These are phyloP conservation scores for Drosophila prostipennis DNA, from an alignment of 2,888 invertebrate genomes.

Conservation along the genomic window DNA sequence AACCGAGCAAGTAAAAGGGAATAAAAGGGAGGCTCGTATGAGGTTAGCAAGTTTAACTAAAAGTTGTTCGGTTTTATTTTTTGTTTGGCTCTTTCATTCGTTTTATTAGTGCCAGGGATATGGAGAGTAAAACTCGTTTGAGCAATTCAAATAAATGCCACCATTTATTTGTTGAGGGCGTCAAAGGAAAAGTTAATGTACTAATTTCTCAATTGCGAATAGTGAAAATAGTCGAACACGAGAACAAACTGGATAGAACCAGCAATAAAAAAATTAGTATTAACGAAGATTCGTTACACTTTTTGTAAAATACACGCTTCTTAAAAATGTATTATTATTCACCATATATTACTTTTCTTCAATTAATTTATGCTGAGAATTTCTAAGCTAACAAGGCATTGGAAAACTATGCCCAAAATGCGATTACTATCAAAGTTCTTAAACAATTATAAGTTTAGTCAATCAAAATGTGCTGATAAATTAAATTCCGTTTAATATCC, in stretches of 20 bases:
- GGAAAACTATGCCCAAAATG: not conserved
- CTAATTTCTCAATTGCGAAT: conserved; percentile 82
- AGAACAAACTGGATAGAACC: conserved; percentile 3
- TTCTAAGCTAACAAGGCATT: not conserved
- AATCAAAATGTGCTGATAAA: conserved; percentile 15
- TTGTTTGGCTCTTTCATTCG: conserved; percentile 23
- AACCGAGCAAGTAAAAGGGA: conserved; percentile 41
- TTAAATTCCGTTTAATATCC: conserved; percentile 32
- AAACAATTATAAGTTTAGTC: conserved; percentile 4
- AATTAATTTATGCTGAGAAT: not conserved
- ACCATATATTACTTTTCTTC: too few species aligned
- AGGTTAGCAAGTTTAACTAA: conserved; percentile 59
- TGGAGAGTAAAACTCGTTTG: conserved; percentile 58
- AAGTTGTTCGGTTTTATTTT: conserved; percentile 54
- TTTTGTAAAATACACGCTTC: not conserved
- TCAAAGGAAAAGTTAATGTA: conserved; percentile 79
- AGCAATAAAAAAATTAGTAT: not conserved
- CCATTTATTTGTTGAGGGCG: conserved; percentile 71
- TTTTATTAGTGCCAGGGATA: conserved; percentile 44
- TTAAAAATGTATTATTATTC: too few species aligned
- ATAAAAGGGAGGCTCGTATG: conserved; percentile 27
- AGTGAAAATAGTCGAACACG: conserved; percentile 45
- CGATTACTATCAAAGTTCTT: not conserved
- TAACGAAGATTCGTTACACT: conserved; percentile 12
- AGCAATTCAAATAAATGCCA: conserved; percentile 73